These are phyloP conservation scores for Phalanger gymnotis DNA, from an alignment of 2,797 vertebrate genomes.

Conservation along the genomic window DNA sequence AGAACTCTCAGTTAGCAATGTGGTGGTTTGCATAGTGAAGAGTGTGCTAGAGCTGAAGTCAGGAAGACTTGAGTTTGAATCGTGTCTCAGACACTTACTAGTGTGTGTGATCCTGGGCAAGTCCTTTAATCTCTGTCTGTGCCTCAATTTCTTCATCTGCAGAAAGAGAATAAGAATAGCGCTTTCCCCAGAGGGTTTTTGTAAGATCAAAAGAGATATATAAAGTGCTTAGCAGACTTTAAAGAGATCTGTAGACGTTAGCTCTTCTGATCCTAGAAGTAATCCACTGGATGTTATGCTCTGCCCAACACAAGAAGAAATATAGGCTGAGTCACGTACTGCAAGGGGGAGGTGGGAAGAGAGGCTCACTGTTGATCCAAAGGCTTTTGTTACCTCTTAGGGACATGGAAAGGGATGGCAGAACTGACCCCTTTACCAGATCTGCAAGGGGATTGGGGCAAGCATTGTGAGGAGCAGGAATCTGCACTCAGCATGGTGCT, in stretches of 20 bases:
- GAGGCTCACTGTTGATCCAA: neutral
- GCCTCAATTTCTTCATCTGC: neutral
- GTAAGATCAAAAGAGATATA: neutral
- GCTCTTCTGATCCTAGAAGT: neutral
- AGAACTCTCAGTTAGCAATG: neutral
- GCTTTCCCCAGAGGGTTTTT: neutral
- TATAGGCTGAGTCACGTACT: neutral
- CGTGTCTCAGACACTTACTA: neutral
- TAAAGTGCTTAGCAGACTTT: neutral
- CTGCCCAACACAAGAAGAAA: neutral
- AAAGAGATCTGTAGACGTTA: neutral
- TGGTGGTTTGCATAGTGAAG: neutral
- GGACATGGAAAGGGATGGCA: neutral
- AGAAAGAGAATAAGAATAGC: neutral
- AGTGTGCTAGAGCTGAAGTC: neutral
- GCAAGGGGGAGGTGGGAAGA: neutral
- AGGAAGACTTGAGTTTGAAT: neutral
- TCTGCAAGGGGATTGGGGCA: neutral
- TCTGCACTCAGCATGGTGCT: neutral
- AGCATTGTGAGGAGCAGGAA: neutral
- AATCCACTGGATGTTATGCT: neutral
- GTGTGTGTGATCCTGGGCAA: neutral
- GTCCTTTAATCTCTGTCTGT: neutral
- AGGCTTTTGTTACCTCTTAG: neutral
- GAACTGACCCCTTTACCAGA: neutral